These are phyloP conservation scores for Crambe crambe DNA, from an alignment of 37 sponge, comb jelly and placozoan species.

Conservation along the genomic window DNA sequence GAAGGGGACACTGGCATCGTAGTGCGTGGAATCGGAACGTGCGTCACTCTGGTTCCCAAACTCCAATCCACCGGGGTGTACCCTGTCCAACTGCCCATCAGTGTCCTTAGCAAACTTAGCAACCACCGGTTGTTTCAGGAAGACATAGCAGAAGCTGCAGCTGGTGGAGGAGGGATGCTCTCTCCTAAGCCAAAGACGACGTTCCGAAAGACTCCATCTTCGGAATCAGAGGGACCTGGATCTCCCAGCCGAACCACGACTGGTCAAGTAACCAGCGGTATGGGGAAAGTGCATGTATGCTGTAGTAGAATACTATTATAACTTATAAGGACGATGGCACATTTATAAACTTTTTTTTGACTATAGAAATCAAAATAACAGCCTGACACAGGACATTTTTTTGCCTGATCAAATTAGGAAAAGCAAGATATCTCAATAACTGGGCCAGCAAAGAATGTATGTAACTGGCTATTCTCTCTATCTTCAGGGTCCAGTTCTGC, in stretches of 20 bases:
- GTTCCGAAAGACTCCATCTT: not conserved
- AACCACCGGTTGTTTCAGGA: not conserved
- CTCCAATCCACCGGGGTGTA: not conserved
- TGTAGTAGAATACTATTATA: too few species aligned
- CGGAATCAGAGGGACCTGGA: slow-evolving; percentile 33
- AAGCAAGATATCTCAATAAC: too few species aligned
- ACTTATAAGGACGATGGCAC: too few species aligned
- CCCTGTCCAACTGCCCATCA: slow-evolving; percentile 14
- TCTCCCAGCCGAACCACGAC: slow-evolving; percentile 17
- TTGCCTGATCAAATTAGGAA: too few species aligned
- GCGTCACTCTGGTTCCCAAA: slow-evolving; percentile 38
- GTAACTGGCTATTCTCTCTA: too few species aligned
- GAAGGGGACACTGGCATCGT: slow-evolving; percentile 94
- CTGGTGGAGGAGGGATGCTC: not conserved
- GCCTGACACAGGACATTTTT: too few species aligned
- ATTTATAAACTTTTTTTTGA: too few species aligned
- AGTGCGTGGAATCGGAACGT: slow-evolving; percentile 89
- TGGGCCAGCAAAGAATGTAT: too few species aligned
- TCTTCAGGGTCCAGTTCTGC: too few species aligned
- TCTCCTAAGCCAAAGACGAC: not conserved
- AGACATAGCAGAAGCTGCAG: not conserved
- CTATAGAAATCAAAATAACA: too few species aligned
- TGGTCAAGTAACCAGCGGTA: slow-evolving; percentile 20
- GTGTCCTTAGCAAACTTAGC: not conserved
- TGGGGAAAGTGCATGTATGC: too few species aligned